Conservation (phyloP, 2,113 vertebrate genomes). For the Cheilinus undulatus region DNA sequence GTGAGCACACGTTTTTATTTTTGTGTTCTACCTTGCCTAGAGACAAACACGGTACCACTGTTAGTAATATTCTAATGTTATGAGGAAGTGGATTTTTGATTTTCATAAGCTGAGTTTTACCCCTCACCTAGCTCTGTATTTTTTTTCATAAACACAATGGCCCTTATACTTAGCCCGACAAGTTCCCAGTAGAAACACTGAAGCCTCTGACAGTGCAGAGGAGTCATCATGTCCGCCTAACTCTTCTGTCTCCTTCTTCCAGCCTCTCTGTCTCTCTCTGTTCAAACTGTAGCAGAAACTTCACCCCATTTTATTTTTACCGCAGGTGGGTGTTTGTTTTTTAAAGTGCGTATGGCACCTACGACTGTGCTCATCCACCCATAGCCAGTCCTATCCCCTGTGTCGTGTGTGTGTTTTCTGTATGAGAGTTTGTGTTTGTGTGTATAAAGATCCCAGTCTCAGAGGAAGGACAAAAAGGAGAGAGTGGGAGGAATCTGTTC, state of each 20-base stretch:
- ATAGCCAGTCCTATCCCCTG: constrained; percentile 16
- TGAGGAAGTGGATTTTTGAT: no score
- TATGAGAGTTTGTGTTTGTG: constrained; percentile 10
- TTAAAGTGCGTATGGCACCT: constrained; percentile 18
- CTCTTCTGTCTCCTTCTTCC: not conserved
- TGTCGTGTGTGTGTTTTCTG: constrained; percentile 8
- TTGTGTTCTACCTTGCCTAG: no score
- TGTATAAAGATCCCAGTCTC: not conserved
- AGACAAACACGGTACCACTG: no score
- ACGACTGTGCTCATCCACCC: constrained; percentile 24
- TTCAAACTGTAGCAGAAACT: constrained; percentile 34
- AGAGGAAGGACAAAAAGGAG: constrained; percentile 25
- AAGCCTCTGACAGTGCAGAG: not conserved
- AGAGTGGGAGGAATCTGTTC: constrained; percentile 30
- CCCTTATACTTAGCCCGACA: no score
- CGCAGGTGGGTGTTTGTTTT: constrained; percentile 54
- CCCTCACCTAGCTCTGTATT: not conserved
- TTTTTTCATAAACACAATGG: no score
- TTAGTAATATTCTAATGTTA: no score
- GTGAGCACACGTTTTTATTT: no score
- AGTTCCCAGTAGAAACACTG: no score
- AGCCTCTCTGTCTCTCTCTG: constrained; percentile 9
- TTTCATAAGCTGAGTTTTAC: no score
- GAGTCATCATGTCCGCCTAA: constrained; percentile 13
- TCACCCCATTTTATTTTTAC: constrained; percentile 51